Evolutionary conservation across 37 sponge, comb jelly and placozoan species (phyloP), one percentile per base, ranked within the genome.

Genomic region (Diacarnus erythraeanus): DNA sequence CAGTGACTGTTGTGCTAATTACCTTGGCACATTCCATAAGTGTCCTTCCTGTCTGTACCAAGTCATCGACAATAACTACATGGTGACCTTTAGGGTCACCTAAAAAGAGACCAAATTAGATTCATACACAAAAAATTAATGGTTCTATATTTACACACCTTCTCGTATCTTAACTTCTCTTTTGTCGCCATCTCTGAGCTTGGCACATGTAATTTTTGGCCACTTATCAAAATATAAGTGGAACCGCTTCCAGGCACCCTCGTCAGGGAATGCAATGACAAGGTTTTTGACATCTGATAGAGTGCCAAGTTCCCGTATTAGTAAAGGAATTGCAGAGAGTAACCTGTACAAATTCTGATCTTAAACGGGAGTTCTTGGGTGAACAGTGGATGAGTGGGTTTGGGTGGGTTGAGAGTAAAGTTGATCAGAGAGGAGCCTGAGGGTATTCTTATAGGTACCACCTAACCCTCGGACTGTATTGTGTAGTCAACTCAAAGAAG

Each of bases 1-100:
- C n/a, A n/a, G n/a, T n/a, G n/a, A n/a, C n/a, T n/a, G n/a, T n/a
- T n/a, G n/a, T n/a, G n/a, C n/a, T n/a, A 23, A 51, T 42, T 57
- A 93, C 94, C 90, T 96, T 96, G 30, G 93, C 84, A 78, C 93
- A 96, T 65, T 96, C 85, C 31, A 89, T 38, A 17, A 96, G 85
- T 20, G 96, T 96, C 4, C 96, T 93, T 38, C 96, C 96, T 33
- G 93, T 96, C 56, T 89, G 88, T 36, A 96, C 88, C 22, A 96
- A 86, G 51, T 96, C 96, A 80, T 96, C 96, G 43, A 96, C 90
- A 51, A 96, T 92, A 15, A 96, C 93, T 36, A 89, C 85, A 67
- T 96, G 86, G 15, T 80, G 30, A 1, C 85, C 96, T 25, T 29
- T 41, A 38, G 96, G 80, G 36, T 83, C 86, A 79, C 96, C 94